A percentile compares a stretch with the other conserved stretches of the same genome.
These are phyloP conservation scores for Neoniphon sammara DNA, from an alignment of 2,797 vertebrate species.

Conservation along the genomic window DNA sequence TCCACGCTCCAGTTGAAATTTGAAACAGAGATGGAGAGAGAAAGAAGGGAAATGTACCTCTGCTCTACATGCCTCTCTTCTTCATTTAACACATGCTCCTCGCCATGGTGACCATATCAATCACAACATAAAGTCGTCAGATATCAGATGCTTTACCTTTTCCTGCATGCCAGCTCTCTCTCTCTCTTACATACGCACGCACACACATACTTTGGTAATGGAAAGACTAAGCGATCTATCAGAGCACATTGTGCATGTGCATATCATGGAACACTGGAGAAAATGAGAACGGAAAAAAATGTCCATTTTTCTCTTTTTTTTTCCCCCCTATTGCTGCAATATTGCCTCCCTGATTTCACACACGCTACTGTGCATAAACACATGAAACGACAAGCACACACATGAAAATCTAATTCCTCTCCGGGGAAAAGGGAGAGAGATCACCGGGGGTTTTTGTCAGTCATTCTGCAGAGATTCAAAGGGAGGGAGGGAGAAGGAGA, in stretches of 20 bases:
- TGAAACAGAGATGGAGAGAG: conserved; percentile 55
- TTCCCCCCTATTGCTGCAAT: conserved; percentile 27
- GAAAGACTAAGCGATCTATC: conserved; percentile 47
- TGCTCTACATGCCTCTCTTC: conserved; percentile 70
- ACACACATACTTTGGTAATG: conserved; percentile 23
- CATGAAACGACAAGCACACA: conserved; percentile 42
- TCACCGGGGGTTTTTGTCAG: conserved; percentile 51
- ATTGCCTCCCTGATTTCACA: conserved; percentile 18
- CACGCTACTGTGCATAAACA: conserved; percentile 45
- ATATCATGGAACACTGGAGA: conserved; percentile 35
- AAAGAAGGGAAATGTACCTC: conserved; percentile 73
- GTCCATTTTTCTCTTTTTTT: not conserved
- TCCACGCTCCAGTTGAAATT: conserved; percentile 63
- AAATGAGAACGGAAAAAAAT: conserved; percentile 47
- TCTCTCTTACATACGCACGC: conserved; percentile 44
- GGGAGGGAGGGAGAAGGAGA: not conserved
- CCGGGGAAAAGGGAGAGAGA: conserved; percentile 25
- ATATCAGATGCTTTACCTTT: conserved; percentile 58
- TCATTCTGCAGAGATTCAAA: conserved; percentile 42
- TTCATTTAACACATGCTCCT: conserved; percentile 64
- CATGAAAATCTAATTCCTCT: conserved; percentile 56
- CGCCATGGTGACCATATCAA: conserved; percentile 67
- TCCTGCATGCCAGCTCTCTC: conserved; percentile 58
- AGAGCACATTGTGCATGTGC: conserved; percentile 54
- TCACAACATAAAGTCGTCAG: conserved; percentile 61